These are phyloP conservation scores for Osedax frankpressi DNA, from an alignment of 2,888 invertebrate species.

Conservation along the genomic window DNA sequence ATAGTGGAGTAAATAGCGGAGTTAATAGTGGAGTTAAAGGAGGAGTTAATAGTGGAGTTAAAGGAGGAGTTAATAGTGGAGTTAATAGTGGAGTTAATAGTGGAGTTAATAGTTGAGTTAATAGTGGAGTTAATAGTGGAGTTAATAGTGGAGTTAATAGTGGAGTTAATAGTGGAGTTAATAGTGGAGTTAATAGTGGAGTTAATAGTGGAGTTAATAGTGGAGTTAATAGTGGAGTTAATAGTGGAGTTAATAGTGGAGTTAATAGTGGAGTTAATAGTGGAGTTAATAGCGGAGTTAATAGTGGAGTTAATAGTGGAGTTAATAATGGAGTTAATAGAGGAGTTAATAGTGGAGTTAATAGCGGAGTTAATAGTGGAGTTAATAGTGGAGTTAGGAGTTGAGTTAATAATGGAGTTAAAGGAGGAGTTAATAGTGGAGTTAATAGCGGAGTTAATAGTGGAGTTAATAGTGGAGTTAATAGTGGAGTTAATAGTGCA, in stretches of 20 bases:
- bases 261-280: neutral
- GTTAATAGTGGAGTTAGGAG: neutral
- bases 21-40: too few species aligned
- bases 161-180: neutral
- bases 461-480: conserved; percentile 5
- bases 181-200: neutral
- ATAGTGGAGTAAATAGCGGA: too few species aligned
- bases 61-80: neutral
- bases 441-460: neutral
- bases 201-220: neutral
- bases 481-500: conserved; percentile 1
- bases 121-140: neutral
- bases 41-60: too few species aligned
- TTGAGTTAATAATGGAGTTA: conserved; percentile 3
- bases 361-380: neutral
- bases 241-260: neutral
- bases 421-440: conserved; percentile 12
- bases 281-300: neutral
- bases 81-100: neutral
- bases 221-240: neutral
- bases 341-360: neutral
- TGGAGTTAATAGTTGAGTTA: neutral
- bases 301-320: neutral
- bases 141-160: neutral
- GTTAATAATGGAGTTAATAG: neutral